Conservation (phyloP, 2,797 vertebrate species). For the Bradypodion pumilum region DNA sequence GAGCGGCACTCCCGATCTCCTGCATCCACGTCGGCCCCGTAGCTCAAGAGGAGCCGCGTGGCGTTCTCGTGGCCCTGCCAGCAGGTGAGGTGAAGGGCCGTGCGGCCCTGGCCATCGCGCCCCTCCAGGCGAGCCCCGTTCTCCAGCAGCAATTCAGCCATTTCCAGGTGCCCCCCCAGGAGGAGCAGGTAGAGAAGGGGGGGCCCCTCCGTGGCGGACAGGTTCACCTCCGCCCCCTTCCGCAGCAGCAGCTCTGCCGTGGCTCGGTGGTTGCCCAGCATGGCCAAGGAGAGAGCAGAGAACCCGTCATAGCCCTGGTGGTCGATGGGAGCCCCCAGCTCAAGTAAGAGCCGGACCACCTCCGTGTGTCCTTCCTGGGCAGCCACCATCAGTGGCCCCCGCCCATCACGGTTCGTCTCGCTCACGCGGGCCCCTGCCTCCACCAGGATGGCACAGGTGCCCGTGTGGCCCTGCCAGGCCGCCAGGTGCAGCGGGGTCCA, state of each 20-base stretch:
- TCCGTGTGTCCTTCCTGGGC: conserved; percentile 82
- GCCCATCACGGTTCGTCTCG: conserved; percentile 81
- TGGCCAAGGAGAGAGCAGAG: conserved; percentile 75
- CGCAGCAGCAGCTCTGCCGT: conserved; percentile 80
- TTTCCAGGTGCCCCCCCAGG: conserved; percentile 73
- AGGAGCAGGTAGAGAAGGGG: conserved; percentile 83
- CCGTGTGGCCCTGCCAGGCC: conserved; percentile 81
- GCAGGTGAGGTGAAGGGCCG: conserved; percentile 80
- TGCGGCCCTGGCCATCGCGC: conserved; percentile 79
- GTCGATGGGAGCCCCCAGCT: conserved; percentile 78
- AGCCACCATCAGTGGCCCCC: conserved; percentile 79
- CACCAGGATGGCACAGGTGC: conserved; percentile 75
- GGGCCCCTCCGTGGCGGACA: conserved; percentile 80
- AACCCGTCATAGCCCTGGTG: conserved; percentile 80
- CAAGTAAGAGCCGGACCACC: conserved; percentile 77
- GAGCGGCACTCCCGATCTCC: conserved; percentile 78
- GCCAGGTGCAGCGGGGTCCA: conserved; percentile 86
- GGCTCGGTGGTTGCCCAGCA: conserved; percentile 75
- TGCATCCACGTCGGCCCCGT: conserved; percentile 79
- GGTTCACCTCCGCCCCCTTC: conserved; percentile 78
- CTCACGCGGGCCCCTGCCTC: conserved; percentile 78
- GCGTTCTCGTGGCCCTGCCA: conserved; percentile 79
- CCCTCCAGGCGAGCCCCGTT: conserved; percentile 81
- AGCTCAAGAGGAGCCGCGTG: conserved; percentile 73
- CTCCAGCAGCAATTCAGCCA: conserved; percentile 78